phyloP scores from a whole-genome alignment of 2,797 vertebrate genomes.

The Ambastaia sidthimunki region DNA sequence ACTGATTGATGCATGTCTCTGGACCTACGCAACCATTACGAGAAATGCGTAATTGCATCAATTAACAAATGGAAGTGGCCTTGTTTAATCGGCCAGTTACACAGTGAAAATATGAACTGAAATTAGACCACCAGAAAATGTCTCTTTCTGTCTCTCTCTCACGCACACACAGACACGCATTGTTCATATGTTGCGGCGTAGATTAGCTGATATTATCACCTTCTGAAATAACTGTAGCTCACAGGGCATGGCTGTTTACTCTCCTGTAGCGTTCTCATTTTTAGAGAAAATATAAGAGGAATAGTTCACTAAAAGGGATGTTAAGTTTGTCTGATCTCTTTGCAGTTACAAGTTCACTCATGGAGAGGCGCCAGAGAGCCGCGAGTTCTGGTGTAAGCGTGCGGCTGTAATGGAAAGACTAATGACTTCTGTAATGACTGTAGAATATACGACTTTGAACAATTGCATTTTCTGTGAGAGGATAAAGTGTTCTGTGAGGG shows the following conservation, averaged over 20 bases:
- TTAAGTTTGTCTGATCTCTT: conserved; percentile 62
- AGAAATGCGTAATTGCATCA: conserved; percentile 87
- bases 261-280: conserved; percentile 57
- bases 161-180: conserved; percentile 1
- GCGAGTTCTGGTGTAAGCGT: conserved; percentile 63
- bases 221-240: conserved; percentile 19
- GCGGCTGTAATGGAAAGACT: conserved; percentile 54
- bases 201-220: neutral
- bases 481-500: neutral
- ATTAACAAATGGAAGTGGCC: conserved; percentile 88
- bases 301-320: conserved; percentile 59
- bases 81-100: conserved; percentile 83
- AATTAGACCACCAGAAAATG: conserved; percentile 68
- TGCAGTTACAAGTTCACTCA: conserved; percentile 82
- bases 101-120: conserved; percentile 77
- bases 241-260: conserved; percentile 56
- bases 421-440: conserved; percentile 33
- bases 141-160: conserved; percentile 8
- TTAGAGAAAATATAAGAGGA: conserved; percentile 56
- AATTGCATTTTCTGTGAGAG: conserved; percentile 7
- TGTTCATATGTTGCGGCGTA: too few relatives aligned
- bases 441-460: conserved; percentile 28
- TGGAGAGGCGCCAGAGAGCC: conserved; percentile 94
- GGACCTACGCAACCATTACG: conserved; percentile 83
- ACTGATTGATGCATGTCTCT: conserved; percentile 84